A percentile compares a stretch with the other conserved stretches of the same genome.
phyloP scores from a whole-genome alignment of 2,888 invertebrate species.

The Lepeophtheirus nordmannii region DNA sequence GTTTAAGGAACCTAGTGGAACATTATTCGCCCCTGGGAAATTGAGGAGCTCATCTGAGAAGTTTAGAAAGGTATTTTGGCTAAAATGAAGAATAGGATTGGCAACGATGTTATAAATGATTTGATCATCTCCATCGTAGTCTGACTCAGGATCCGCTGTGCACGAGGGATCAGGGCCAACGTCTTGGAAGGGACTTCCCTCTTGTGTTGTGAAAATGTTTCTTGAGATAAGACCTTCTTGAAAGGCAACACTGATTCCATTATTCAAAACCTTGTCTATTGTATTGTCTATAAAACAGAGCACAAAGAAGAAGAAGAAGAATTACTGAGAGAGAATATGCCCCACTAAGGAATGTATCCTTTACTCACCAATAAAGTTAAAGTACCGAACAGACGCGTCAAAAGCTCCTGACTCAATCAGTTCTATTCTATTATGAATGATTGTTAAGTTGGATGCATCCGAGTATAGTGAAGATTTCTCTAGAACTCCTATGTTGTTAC shows the following conservation, averaged over 20 bases:
- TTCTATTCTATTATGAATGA: constrained; percentile 8
- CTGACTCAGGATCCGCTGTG: constrained; percentile 12
- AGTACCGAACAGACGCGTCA: background rate
- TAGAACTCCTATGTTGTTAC: constrained; percentile 9
- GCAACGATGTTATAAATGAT: constrained; percentile 11
- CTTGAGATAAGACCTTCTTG: background rate
- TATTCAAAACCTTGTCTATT: background rate
- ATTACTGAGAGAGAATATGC: too few relatives aligned
- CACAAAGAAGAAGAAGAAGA: background rate
- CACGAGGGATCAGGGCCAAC: constrained; percentile 11
- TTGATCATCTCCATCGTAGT: background rate
- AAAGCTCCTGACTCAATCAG: constrained; percentile 7
- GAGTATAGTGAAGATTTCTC: constrained; percentile 3
- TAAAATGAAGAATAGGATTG: constrained; percentile 9
- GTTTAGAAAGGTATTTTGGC: constrained; percentile 1
- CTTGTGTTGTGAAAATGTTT: background rate
- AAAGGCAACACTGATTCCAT: constrained; percentile 11
- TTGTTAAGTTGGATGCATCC: background rate
- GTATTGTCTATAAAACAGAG: constrained; percentile 2
- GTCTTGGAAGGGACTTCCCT: constrained; percentile 9
- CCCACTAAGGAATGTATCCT: background rate
- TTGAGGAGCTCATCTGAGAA: constrained; percentile 13
- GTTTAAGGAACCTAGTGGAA: background rate
- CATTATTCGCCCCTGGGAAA: constrained; percentile 17
- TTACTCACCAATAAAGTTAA: constrained; percentile 6